Evolutionary conservation across 1,140 invertebrate species (phyloP).

Genomic region (Lithobius niger): DNA sequence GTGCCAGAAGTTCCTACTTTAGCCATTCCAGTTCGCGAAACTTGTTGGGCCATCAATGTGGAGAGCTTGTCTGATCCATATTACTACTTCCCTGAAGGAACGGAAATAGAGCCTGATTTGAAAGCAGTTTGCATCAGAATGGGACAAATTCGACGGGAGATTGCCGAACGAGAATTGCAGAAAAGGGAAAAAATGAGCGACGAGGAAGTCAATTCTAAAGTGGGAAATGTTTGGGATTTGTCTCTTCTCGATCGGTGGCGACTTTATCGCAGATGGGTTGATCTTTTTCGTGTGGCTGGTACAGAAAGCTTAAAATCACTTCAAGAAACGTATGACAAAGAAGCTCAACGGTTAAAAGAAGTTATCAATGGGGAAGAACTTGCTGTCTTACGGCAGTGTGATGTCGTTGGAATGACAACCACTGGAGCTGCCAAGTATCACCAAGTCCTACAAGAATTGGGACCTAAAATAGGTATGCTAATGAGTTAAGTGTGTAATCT

Average conservation of each 20-base stretch:
- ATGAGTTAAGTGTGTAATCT: too few species aligned
- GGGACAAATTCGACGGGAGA: too few species aligned
- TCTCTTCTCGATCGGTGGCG: not conserved
- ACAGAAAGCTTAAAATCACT: not conserved
- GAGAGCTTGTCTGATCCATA: not conserved
- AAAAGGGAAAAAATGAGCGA: constrained; percentile 9
- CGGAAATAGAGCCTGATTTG: too few species aligned
- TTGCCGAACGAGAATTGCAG: too few species aligned
- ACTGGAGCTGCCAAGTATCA: constrained; percentile 54
- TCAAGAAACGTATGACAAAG: constrained; percentile 8
- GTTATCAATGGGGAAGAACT: constrained; percentile 13
- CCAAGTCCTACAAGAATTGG: constrained; percentile 42
- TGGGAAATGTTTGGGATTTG: constrained; percentile 6
- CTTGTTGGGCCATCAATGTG: not conserved
- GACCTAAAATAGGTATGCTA: constrained; percentile 43
- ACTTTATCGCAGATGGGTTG: constrained; percentile 5
- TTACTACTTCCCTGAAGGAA: too few species aligned
- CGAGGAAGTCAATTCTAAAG: not conserved
- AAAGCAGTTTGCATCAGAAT: too few species aligned
- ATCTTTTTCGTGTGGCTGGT: not conserved
- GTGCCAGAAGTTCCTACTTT: not conserved
- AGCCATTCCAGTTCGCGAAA: not conserved
- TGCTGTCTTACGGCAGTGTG: constrained; percentile 15
- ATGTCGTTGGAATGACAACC: constrained; percentile 59
- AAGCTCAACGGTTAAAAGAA: constrained; percentile 11